These are phyloP conservation scores for Parazoanthus swiftii DNA, from an alignment of 92 coral and sea anemone species.

Conservation along the genomic window DNA sequence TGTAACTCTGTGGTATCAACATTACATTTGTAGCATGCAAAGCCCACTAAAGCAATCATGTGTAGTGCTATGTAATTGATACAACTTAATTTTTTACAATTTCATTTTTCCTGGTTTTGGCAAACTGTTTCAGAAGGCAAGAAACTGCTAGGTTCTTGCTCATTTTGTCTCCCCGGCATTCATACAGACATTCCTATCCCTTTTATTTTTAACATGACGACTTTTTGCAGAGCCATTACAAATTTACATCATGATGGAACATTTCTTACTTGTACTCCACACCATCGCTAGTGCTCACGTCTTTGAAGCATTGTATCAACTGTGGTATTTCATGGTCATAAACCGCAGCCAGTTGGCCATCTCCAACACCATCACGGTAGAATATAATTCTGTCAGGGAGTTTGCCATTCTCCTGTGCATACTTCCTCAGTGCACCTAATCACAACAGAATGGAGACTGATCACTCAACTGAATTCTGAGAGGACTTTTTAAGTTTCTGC, in stretches of 20 bases:
- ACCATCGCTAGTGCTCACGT: constrained; percentile 35
- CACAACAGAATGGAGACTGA: neutral
- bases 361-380: constrained; percentile 98
- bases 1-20: neutral
- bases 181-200: neutral
- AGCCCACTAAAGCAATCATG: neutral
- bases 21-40: neutral
- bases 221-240: no score
- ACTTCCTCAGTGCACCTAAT: constrained; percentile 77
- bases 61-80: neutral
- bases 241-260: no score
- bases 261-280: constrained; percentile 63
- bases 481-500: no score
- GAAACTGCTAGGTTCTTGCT: neutral
- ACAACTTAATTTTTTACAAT: no score
- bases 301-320: constrained; percentile 68
- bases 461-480: neutral
- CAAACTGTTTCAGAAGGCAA: neutral
- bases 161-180: neutral
- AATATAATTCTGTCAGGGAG: constrained; percentile 87
- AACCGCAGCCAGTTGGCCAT: constrained; percentile 84
- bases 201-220: neutral
- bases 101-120: neutral
- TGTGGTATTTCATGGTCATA: constrained; percentile 91
- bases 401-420: constrained; percentile 59